A percentile compares a stretch with the other conserved stretches of the same genome.
Conservation (phyloP, 2,888 invertebrate genomes). For the Nephrotoma appendiculata region DNA sequence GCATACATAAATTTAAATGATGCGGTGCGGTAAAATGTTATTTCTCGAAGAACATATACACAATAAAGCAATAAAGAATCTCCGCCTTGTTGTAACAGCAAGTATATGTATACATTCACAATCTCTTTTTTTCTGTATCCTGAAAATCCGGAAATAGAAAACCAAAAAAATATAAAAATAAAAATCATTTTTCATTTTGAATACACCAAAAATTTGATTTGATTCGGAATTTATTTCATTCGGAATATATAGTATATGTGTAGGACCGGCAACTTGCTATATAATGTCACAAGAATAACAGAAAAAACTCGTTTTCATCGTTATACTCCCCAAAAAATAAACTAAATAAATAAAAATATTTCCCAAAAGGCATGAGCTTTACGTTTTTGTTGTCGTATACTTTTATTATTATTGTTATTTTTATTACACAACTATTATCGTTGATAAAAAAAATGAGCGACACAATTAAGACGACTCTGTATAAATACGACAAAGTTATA, state of each 20-base stretch:
- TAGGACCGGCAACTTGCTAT: background rate
- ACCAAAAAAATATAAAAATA: background rate
- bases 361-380: background rate
- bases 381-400: background rate
- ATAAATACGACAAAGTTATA: background rate
- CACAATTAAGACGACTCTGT: background rate
- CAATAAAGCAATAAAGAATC: background rate
- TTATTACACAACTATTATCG: background rate
- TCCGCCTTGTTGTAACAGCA: background rate
- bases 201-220: background rate
- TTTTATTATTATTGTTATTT: background rate
- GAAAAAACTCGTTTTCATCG: background rate
- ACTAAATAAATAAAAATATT: background rate
- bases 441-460: background rate
- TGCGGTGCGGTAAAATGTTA: background rate
- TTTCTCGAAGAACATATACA: background rate
- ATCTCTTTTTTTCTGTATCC: background rate
- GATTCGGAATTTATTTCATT: background rate
- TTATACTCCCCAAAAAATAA: background rate
- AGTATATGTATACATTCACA: background rate
- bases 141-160: background rate
- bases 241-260: background rate
- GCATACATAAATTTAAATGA: background rate
- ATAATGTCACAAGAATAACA: background rate
- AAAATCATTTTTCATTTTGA: background rate